Evolutionary conservation across 2,113 vertebrate genomes (phyloP).

Genomic region (Chelonoidis abingdonii): DNA sequence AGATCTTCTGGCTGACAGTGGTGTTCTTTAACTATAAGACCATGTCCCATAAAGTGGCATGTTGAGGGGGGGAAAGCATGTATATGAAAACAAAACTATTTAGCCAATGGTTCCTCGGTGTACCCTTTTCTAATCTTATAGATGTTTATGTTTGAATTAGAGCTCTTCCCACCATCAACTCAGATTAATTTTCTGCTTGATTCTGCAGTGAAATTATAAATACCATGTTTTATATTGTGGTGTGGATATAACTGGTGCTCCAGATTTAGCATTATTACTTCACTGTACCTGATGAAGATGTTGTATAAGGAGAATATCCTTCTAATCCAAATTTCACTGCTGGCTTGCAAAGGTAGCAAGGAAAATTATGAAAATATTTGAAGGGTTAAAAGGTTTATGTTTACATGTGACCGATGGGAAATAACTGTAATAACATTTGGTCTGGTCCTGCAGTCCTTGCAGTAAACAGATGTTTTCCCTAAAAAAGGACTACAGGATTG

Average conservation of each 20-base stretch:
- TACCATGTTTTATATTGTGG: not conserved
- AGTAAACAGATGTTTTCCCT: not conserved
- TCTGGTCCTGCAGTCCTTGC: not conserved
- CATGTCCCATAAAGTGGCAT: not conserved
- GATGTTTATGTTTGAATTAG: not conserved
- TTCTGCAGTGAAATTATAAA: not conserved
- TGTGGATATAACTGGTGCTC: not conserved
- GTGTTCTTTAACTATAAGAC: not conserved
- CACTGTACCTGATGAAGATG: not conserved
- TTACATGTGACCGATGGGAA: not conserved
- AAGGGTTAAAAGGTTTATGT: not conserved
- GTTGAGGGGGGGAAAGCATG: not conserved
- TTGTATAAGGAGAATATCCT: not conserved
- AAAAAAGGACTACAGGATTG: not conserved
- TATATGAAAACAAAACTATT: not conserved
- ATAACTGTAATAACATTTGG: not conserved
- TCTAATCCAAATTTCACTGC: not conserved
- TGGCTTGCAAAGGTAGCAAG: not conserved
- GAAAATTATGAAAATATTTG: not conserved
- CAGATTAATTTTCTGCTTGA: not conserved
- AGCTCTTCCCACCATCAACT: not conserved
- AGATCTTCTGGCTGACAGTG: not conserved
- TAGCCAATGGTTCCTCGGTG: not conserved
- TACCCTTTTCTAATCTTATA: not conserved
- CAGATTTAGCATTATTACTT: not conserved